These are phyloP conservation scores for Tenthredo distinguenda DNA, from an alignment of 2,888 invertebrate genomes.

Conservation along the genomic window DNA sequence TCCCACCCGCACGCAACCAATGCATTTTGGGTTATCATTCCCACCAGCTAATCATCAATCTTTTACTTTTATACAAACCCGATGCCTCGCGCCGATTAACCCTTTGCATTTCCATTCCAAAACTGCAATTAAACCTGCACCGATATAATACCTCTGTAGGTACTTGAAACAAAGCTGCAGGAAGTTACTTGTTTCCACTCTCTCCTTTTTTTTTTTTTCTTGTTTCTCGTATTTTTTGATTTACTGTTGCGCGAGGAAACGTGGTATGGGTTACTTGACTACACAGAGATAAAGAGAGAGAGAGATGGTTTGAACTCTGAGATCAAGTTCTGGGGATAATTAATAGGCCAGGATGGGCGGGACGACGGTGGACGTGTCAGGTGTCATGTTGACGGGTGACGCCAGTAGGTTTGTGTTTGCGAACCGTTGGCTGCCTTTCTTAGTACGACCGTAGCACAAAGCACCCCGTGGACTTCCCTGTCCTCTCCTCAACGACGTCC, in stretches of 20 bases:
- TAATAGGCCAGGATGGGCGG: slow-evolving; percentile 40
- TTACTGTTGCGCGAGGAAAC: background rate
- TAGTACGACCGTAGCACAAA: slow-evolving; percentile 45
- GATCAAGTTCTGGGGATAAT: slow-evolving; percentile 42
- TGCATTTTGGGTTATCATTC: slow-evolving; percentile 64
- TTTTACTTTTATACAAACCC: slow-evolving; percentile 42
- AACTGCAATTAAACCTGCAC: slow-evolving; percentile 18
- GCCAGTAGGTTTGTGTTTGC: slow-evolving; percentile 37
- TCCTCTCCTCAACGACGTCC: slow-evolving; percentile 24
- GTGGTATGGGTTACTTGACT: slow-evolving; percentile 1
- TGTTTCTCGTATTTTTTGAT: background rate
- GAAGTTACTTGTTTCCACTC: background rate
- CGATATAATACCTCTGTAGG: too few species aligned
- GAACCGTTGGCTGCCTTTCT: slow-evolving; percentile 44
- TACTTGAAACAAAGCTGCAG: background rate
- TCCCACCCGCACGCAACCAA: slow-evolving; percentile 73
- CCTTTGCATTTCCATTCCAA: slow-evolving; percentile 44
- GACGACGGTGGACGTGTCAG: slow-evolving; percentile 42
- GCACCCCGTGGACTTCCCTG: slow-evolving; percentile 28
- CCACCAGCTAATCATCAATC: slow-evolving; percentile 56
- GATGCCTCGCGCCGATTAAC: slow-evolving; percentile 26
- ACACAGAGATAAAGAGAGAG: background rate
- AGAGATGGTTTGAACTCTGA: background rate
- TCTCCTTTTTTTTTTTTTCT: background rate
- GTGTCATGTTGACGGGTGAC: slow-evolving; percentile 48